These are phyloP conservation scores for Bombus pyrosoma DNA, from an alignment of 1,140 invertebrate genomes.

Conservation along the genomic window DNA sequence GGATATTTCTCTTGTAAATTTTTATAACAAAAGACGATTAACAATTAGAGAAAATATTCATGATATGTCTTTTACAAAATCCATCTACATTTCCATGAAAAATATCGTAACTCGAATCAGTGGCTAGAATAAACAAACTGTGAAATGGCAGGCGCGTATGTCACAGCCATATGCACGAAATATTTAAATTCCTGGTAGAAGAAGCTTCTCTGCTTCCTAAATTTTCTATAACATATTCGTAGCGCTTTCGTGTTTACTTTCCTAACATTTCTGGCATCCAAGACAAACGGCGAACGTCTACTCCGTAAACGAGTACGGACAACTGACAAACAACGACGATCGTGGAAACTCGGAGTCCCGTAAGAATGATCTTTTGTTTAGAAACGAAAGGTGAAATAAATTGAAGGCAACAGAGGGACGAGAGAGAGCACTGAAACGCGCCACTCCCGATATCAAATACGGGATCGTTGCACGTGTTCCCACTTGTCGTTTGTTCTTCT, in stretches of 20 bases:
- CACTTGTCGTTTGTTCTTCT: constrained; percentile 59
- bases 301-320: not conserved
- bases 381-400: constrained; percentile 44
- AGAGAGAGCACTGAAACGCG: constrained; percentile 5
- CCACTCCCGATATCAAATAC: constrained; percentile 50
- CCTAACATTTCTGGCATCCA: not conserved
- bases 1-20: too few relatives aligned
- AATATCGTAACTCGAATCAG: too few relatives aligned
- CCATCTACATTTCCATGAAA: too few relatives aligned
- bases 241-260: not conserved
- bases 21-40: too few relatives aligned
- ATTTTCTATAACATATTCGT: not conserved
- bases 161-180: not conserved
- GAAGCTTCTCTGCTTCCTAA: not conserved
- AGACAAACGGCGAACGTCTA: not conserved
- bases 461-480: constrained; percentile 56
- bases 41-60: too few relatives aligned
- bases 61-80: too few relatives aligned
- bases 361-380: constrained; percentile 50
- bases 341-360: not conserved
- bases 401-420: constrained; percentile 37
- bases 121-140: too few relatives aligned
- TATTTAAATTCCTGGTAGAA: not conserved
- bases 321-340: not conserved
- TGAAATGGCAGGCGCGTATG: too few relatives aligned